Evolutionary conservation across 1,140 invertebrate species (phyloP).

Genomic region (Sarcophaga bullata): DNA sequence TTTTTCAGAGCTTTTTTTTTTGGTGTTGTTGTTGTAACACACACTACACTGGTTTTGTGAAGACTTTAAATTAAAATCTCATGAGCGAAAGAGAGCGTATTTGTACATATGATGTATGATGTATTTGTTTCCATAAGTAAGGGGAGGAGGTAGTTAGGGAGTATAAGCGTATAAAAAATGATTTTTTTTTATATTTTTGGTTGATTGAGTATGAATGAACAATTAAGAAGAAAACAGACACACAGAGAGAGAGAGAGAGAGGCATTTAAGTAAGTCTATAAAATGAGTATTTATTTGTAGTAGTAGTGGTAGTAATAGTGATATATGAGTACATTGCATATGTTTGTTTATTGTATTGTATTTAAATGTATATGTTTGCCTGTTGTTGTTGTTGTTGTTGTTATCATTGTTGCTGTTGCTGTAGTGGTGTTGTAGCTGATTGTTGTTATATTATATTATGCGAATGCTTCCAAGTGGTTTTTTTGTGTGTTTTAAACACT

Average conservation of each 20-base stretch:
- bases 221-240: not conserved
- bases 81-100: too few species aligned
- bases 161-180: too few species aligned
- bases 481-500: conserved; percentile 41
- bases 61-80: too few species aligned
- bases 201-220: not conserved
- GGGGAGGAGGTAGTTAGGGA: too few species aligned
- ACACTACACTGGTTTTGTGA: not conserved
- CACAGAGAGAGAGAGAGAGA: too few species aligned
- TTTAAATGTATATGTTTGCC: not conserved
- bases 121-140: too few species aligned
- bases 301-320: not conserved
- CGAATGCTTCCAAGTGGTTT: conserved; percentile 32
- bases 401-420: conserved; percentile 13
- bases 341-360: not conserved
- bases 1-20: not conserved
- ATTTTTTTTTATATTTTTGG: not conserved
- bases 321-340: too few species aligned
- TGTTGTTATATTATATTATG: conserved; percentile 31
- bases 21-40: not conserved
- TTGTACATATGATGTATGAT: too few species aligned
- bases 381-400: not conserved
- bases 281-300: not conserved
- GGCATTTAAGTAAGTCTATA: too few species aligned
- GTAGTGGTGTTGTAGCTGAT: not conserved